Evolutionary conservation across 2,797 vertebrate genomes (phyloP), one percentile per base, ranked within the genome.

Genomic region (Lacerta viridis): DNA sequence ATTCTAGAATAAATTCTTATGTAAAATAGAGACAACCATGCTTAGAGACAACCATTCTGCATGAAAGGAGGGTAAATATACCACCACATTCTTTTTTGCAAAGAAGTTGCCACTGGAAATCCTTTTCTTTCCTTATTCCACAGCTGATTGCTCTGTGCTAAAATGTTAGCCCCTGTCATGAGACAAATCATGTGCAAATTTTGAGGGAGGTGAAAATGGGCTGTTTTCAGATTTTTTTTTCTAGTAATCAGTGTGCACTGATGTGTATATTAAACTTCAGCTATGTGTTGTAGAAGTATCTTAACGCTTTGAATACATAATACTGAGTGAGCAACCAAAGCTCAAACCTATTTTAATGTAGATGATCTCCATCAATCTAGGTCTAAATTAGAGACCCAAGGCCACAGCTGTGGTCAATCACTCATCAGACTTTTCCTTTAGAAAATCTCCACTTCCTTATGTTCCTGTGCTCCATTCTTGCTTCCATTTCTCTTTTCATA

Each of bases 241-340:
- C 13, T 72, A n/a, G 50, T 86, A 33, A 69, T 66, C n/a, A 69
- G 29, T 9, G 59, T 55, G 23, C 55, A 11, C 4, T 41, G 72
- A 85, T 20, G 18, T 66, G 20, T 27, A 25, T 61, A 33, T 29
- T 15, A 39, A 33, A 64, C 33, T 43, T 75, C 20, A 81, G 39
- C 50, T 59, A 72, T 50, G 43, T 13, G 18, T 29, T 80, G 39
- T 29, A 8, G 41, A 68, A 76, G 5, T 61, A 79, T 59, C 69
- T 74, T 36, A 50, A 66, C 3, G 2, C 36, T 78, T 68, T 7
- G 61, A 78, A 61, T 33, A 75, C 66, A 43, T 50, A 41, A 10
- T 41, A 43, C 41, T 75, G 61, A 83, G 10, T 39, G 7, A 89
- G 15, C n/a, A 85, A 89, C n/a, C 71, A 75, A 27, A 33, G 9